phyloP scores from a whole-genome alignment of 2,113 vertebrate species.

The Sorex araneus region DNA sequence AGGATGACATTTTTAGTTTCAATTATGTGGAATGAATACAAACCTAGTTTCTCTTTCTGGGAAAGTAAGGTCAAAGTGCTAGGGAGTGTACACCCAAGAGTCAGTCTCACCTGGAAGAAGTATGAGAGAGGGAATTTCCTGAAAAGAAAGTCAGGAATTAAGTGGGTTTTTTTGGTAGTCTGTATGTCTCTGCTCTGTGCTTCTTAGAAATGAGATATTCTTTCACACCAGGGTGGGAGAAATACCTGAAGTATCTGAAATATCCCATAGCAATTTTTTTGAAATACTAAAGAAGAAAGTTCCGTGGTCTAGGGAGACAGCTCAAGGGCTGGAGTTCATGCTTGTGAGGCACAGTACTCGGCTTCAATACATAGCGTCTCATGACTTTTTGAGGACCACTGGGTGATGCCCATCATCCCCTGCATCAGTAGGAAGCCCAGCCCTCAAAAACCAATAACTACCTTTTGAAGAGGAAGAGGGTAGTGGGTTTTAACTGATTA shows the following conservation, averaged over 20 bases:
- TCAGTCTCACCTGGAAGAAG: background rate
- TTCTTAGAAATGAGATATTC: background rate
- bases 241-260: background rate
- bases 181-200: background rate
- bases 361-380: too few relatives aligned
- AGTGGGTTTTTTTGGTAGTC: background rate
- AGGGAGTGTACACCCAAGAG: background rate
- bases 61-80: background rate
- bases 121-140: background rate
- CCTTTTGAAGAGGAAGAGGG: too few relatives aligned
- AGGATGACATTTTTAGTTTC: background rate
- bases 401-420: too few relatives aligned
- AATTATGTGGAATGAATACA: background rate
- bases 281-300: slow-evolving; percentile 17
- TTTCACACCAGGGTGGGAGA: background rate
- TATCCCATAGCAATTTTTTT: background rate
- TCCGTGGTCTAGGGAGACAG: background rate
- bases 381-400: too few relatives aligned
- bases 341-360: too few relatives aligned
- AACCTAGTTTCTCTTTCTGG: background rate
- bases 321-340: too few relatives aligned
- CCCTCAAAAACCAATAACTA: too few relatives aligned
- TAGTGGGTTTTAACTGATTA: background rate
- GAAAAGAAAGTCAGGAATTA: background rate
- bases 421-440: too few relatives aligned